phyloP scores from a whole-genome alignment of 2,797 vertebrate species.

The Gouania willdenowi region DNA sequence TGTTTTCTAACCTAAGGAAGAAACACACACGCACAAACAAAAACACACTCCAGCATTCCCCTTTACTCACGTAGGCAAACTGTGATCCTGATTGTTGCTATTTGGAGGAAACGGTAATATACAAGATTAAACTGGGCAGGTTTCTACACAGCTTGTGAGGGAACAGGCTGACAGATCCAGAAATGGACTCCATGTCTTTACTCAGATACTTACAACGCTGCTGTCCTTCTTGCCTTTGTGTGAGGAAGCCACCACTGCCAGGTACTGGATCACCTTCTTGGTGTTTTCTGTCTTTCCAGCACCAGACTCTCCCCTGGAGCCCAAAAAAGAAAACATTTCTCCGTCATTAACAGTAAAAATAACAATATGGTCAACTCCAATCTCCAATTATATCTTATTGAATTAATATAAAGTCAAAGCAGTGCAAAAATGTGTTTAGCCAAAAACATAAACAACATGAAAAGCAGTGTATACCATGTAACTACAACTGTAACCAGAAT shows the following conservation, averaged over 20 bases:
- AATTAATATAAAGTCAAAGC: too few species aligned
- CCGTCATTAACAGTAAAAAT: too few species aligned
- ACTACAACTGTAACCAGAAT: too few species aligned
- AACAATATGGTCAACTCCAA: too few species aligned
- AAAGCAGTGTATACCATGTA: too few species aligned
- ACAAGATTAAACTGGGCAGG: constrained; percentile 54
- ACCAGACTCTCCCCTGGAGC: constrained; percentile 91
- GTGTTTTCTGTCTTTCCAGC: constrained; percentile 98
- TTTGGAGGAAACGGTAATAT: constrained; percentile 72
- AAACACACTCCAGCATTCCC: constrained; percentile 64
- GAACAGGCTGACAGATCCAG: constrained; percentile 42
- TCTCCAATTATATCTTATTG: too few species aligned
- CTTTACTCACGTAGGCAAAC: constrained; percentile 81
- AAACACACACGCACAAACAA: constrained; percentile 58
- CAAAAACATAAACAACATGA: too few species aligned
- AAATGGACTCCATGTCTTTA: background rate
- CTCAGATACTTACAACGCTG: constrained; percentile 83
- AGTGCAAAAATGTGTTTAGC: too few species aligned
- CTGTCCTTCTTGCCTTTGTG: constrained; percentile 96
- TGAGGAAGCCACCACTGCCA: constrained; percentile 93
- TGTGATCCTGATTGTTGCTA: constrained; percentile 80
- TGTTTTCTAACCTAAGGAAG: constrained; percentile 45
- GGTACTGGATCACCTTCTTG: constrained; percentile 97
- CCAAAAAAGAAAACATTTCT: too few species aligned
- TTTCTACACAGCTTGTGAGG: constrained; percentile 34